Evolutionary conservation across 2,888 invertebrate genomes (phyloP).

Genomic region (Caenorhabditis sp.): DNA sequence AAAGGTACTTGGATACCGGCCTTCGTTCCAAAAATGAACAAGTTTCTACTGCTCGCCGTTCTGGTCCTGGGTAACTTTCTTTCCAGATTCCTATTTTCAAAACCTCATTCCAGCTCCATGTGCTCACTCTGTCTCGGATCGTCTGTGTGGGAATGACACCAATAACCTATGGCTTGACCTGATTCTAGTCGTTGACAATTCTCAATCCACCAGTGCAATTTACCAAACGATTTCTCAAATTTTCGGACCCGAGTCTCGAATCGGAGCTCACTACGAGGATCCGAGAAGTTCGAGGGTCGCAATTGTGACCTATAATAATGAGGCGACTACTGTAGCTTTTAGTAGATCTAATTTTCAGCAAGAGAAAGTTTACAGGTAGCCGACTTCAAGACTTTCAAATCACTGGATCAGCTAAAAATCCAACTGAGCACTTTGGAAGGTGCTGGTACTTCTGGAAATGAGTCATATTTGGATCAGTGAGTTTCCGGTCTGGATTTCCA

Average conservation of each 20-base stretch:
- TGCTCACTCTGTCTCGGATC: neutral
- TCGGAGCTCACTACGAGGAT: conserved; percentile 30
- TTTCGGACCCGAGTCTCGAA: conserved; percentile 20
- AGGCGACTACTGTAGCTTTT: neutral
- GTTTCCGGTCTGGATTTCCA: neutral
- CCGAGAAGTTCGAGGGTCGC: conserved; percentile 30
- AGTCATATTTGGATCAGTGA: conserved; percentile 3
- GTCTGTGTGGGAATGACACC: conserved; percentile 9
- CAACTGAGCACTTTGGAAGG: neutral
- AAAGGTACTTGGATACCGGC: neutral
- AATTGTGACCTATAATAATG: neutral
- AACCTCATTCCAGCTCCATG: neutral
- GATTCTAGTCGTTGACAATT: neutral
- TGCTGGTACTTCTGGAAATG: neutral
- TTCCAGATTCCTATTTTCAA: neutral
- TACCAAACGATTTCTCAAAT: conserved; percentile 5
- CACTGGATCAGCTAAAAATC: neutral
- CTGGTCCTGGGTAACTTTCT: neutral
- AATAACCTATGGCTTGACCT: conserved; percentile 1
- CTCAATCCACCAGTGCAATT: neutral
- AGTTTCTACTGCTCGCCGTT: neutral
- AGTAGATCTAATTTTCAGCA: neutral
- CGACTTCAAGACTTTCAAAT: neutral
- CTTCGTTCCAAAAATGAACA: neutral
- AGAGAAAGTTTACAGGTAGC: too few relatives aligned